Conservation (phyloP, 2,797 vertebrate species). For the Mormyrus hasselquistii region DNA sequence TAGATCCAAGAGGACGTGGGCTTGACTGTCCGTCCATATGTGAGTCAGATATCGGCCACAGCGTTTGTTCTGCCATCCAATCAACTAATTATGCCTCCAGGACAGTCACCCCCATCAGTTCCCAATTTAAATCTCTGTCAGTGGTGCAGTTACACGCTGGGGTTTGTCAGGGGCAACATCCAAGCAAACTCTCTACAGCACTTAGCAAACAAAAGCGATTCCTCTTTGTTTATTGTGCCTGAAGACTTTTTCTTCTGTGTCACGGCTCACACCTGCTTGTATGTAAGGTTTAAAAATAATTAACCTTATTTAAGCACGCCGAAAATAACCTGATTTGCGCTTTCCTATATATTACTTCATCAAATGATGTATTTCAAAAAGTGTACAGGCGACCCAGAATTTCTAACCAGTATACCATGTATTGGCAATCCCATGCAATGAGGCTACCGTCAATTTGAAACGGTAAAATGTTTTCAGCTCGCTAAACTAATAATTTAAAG, state of each 20-base stretch:
- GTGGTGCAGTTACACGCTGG: conserved; percentile 16
- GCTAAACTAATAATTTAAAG: neutral
- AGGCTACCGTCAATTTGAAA: neutral
- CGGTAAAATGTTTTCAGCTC: neutral
- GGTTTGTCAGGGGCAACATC: conserved; percentile 1
- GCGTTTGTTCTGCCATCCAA: conserved; percentile 19
- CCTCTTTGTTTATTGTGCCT: neutral
- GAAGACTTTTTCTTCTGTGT: neutral
- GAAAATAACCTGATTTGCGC: neutral
- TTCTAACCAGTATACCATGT: neutral
- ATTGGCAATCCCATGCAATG: neutral
- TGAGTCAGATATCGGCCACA: conserved; percentile 6
- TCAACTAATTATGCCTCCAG: conserved; percentile 20
- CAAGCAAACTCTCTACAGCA: conserved; percentile 1
- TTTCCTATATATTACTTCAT: neutral
- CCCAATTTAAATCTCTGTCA: conserved; percentile 20
- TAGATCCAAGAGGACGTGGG: neutral
- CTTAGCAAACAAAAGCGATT: neutral
- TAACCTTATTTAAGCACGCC: neutral
- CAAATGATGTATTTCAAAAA: neutral
- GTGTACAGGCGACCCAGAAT: neutral
- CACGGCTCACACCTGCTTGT: neutral
- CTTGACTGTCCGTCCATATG: conserved; percentile 12
- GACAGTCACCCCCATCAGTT: conserved; percentile 17
- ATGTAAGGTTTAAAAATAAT: conserved; percentile 8